phyloP scores from a whole-genome alignment of 2,888 invertebrate species.

The Hymenopus coronatus region DNA sequence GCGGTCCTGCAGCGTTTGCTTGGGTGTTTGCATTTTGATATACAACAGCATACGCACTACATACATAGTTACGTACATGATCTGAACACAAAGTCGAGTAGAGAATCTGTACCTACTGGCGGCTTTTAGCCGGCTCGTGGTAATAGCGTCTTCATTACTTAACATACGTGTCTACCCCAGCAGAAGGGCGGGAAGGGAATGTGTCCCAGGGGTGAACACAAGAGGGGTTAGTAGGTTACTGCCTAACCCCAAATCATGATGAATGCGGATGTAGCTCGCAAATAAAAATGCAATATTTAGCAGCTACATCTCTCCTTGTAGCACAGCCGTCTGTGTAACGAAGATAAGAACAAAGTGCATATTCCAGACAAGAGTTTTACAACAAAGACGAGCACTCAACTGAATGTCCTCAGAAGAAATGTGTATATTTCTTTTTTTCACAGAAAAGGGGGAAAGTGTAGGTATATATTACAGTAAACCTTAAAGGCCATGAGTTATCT shows the following conservation, averaged over 20 bases:
- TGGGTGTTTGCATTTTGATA: no score
- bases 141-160: constrained; percentile 5
- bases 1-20: no score
- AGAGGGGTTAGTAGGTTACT: constrained; percentile 15
- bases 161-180: background rate
- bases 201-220: background rate
- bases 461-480: no score
- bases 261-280: constrained; percentile 5
- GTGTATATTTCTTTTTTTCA: no score
- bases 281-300: constrained; percentile 30
- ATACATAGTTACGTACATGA: no score
- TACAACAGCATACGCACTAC: no score
- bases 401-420: no score
- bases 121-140: background rate
- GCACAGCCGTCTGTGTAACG: background rate
- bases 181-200: background rate
- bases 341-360: background rate
- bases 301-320: background rate
- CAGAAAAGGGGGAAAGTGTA: no score
- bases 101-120: background rate
- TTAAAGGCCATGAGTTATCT: no score
- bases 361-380: no score
- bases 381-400: no score
- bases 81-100: background rate
- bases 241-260: constrained; percentile 24